Evolutionary conservation across 2,113 vertebrate species (phyloP), one percentile per base, ranked within the genome.

Genomic region (Hoplias malabaricus): DNA sequence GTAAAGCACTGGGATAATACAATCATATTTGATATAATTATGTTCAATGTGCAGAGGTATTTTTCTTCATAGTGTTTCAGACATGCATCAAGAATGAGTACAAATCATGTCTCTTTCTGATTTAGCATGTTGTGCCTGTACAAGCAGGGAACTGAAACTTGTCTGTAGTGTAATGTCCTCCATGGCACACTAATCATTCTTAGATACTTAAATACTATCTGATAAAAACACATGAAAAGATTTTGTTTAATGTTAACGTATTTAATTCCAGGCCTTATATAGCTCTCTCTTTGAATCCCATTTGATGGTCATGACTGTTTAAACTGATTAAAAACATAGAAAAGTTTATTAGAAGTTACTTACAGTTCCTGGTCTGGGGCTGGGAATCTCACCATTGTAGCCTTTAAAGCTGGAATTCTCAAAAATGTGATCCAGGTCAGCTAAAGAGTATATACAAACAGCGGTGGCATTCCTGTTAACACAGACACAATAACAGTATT

Each of bases 391-490:
- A 0, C 82, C 31, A 0, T 76, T 12, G 43, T 92, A 96, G 72
- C 92, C 95, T 68, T 93, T 96, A 84, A 96, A 96, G 0, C 68
- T 82, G 2, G 96, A 97, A 0, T 83, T 92, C 21, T 88, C 88
- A 86, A 98, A 98, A 70, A 95, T 75, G 0, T 12, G n/a, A 66
- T 95, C 95, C 6, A 98, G 94, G 66, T 92, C 92, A 11, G 53
- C 84, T 0, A 98, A 89, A 0, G 94, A 91, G 72, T 96, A 98
- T 69, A 96, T 88, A 0, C 96, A 98, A 56, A 98, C 90, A 0
- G 95, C 96, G 0, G 96, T 95, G 50, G 93, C 93, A 70, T 96
- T 96, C 96, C 96, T 98, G 80, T 7, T 27, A 73, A 23, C 14
- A 40, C 38, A 0, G 4, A 9, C 42, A 77, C 21, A 23, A 36